These are phyloP conservation scores for Uria lomvia DNA, from an alignment of 2,113 vertebrate species.

Conservation along the genomic window DNA sequence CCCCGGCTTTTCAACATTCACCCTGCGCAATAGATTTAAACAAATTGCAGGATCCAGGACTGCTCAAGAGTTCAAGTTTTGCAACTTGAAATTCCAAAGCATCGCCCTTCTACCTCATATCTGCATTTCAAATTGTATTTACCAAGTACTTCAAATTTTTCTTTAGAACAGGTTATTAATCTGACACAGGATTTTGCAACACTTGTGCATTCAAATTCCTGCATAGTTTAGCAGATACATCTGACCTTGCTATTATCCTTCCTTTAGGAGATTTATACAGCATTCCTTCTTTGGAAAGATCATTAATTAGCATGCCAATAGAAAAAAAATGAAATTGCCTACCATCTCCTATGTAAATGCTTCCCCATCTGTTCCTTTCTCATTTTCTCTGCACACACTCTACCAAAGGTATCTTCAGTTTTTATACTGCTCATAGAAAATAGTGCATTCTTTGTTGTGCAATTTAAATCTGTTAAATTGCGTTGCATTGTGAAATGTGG, in stretches of 20 bases:
- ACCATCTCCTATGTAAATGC: slow-evolving; percentile 15
- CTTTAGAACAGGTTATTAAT: slow-evolving; percentile 56
- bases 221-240: background rate
- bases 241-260: slow-evolving; percentile 51
- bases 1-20: background rate
- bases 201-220: slow-evolving; percentile 42
- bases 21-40: background rate
- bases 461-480: slow-evolving; percentile 59
- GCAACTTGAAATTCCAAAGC: slow-evolving; percentile 14
- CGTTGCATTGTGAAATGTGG: slow-evolving; percentile 15
- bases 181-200: slow-evolving; percentile 43
- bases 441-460: slow-evolving; percentile 24
- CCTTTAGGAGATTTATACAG: slow-evolving; percentile 22
- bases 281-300: slow-evolving; percentile 30
- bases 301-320: slow-evolving; percentile 61
- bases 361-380: slow-evolving; percentile 41
- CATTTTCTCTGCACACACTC: slow-evolving; percentile 15
- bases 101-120: background rate
- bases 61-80: slow-evolving; percentile 4
- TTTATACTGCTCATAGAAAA: slow-evolving; percentile 23
- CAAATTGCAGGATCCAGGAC: background rate
- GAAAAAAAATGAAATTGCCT: slow-evolving; percentile 55
- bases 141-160: slow-evolving; percentile 26
- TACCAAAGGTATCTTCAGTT: slow-evolving; percentile 21
- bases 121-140: slow-evolving; percentile 62